phyloP scores from a whole-genome alignment of 2,888 invertebrate species.

The Andrena hattorfiana region DNA sequence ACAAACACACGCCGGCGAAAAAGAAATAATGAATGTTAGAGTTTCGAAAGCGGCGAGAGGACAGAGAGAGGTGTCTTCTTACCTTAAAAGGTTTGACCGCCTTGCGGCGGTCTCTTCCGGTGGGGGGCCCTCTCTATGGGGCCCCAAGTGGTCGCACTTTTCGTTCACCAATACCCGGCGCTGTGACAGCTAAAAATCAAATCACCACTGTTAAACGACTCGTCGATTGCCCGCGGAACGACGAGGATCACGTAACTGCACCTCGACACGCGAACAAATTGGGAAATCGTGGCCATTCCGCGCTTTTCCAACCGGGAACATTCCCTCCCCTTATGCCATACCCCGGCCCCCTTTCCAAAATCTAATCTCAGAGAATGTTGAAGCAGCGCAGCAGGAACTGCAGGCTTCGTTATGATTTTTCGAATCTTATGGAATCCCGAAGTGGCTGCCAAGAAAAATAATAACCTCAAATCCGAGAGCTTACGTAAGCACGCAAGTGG shows the following conservation, averaged over 20 bases:
- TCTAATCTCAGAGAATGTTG: too few species aligned
- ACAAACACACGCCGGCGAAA: not conserved
- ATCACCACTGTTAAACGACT: constrained; percentile 63
- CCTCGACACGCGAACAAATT: constrained; percentile 49
- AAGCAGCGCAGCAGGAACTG: too few species aligned
- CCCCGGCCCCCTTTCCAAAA: too few species aligned
- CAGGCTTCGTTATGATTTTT: not conserved
- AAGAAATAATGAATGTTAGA: not conserved
- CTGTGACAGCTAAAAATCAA: constrained; percentile 81
- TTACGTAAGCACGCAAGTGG: not conserved
- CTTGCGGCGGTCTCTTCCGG: constrained; percentile 78
- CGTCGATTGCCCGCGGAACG: constrained; percentile 14
- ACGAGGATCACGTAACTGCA: constrained; percentile 41
- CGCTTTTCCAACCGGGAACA: not conserved
- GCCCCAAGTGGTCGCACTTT: constrained; percentile 77
- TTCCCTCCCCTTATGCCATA: too few species aligned
- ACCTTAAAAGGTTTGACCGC: constrained; percentile 77
- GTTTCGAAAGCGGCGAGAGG: not conserved
- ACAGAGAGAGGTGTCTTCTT: constrained; percentile 46
- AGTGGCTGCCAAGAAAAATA: not conserved
- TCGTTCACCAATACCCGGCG: constrained; percentile 80
- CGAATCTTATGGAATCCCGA: not conserved
- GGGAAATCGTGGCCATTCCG: constrained; percentile 42
- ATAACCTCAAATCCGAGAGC: not conserved
- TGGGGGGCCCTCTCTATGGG: constrained; percentile 82